A percentile compares a stretch with the other conserved stretches of the same genome.
Evolutionary conservation across 2,797 vertebrate species (phyloP).

Genomic region (Triplophysa bombifrons): DNA sequence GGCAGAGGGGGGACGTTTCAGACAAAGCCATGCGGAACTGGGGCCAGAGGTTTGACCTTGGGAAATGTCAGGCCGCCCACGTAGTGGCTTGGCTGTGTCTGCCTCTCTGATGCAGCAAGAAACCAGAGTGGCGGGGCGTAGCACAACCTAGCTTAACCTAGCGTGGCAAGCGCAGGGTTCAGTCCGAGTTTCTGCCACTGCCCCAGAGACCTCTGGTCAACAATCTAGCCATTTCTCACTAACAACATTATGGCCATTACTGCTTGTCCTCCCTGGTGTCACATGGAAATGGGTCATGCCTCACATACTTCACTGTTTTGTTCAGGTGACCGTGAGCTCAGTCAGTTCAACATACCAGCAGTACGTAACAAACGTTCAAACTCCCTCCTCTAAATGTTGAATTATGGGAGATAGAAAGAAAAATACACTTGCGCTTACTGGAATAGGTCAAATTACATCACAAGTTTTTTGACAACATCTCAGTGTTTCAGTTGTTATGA

Average conservation of each 20-base stretch:
- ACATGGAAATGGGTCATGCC: slow-evolving; percentile 77
- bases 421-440: background rate
- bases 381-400: slow-evolving; percentile 3
- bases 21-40: slow-evolving; percentile 62
- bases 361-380: background rate
- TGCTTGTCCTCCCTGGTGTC: slow-evolving; percentile 71
- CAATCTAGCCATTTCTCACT: slow-evolving; percentile 76
- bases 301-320: slow-evolving; percentile 38
- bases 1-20: slow-evolving; percentile 54
- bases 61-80: slow-evolving; percentile 75
- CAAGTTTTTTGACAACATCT: background rate
- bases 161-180: slow-evolving; percentile 31
- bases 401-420: background rate
- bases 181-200: slow-evolving; percentile 37
- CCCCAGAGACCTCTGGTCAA: slow-evolving; percentile 74
- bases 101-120: slow-evolving; percentile 38
- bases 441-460: background rate
- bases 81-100: slow-evolving; percentile 53
- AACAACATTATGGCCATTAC: slow-evolving; percentile 81
- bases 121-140: slow-evolving; percentile 42
- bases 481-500: background rate
- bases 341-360: slow-evolving; percentile 1
- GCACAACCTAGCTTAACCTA: slow-evolving; percentile 46
- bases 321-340: slow-evolving; percentile 52
- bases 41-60: slow-evolving; percentile 72